Evolutionary conservation across 2,113 vertebrate genomes (phyloP).

Genomic region (Dipodomys spectabilis): DNA sequence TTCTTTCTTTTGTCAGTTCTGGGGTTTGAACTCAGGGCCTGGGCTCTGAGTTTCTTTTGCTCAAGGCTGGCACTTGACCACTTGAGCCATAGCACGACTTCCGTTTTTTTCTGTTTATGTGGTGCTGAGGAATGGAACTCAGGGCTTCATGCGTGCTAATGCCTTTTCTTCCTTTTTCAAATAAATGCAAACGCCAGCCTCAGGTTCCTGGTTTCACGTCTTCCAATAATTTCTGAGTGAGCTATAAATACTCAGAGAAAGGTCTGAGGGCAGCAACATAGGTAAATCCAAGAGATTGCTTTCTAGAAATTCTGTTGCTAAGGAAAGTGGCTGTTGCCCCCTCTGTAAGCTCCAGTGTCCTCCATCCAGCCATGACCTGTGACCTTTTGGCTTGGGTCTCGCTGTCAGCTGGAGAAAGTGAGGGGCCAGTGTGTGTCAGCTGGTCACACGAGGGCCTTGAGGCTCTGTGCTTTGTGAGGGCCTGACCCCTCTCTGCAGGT

Average conservation of each 20-base stretch:
- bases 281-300: constrained; percentile 5
- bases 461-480: background rate
- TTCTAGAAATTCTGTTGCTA: constrained; percentile 52
- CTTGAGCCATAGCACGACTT: too few relatives aligned
- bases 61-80: too few relatives aligned
- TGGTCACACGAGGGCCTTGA: background rate
- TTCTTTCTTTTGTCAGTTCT: too few relatives aligned
- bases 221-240: background rate
- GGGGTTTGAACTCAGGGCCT: too few relatives aligned
- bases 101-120: too few relatives aligned
- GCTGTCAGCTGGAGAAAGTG: constrained; percentile 41
- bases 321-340: background rate
- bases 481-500: constrained; percentile 50
- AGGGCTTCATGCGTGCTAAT: background rate
- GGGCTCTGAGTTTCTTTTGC: too few relatives aligned
- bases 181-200: background rate
- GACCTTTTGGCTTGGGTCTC: constrained; percentile 26
- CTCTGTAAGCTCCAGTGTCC: constrained; percentile 10
- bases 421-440: constrained; percentile 23
- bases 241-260: background rate
- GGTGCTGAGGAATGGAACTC: too few relatives aligned
- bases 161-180: background rate
- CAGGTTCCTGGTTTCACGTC: background rate
- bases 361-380: background rate
- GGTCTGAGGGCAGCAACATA: background rate